Conservation (phyloP, 2,113 vertebrate species). For the Sciurus niger region DNA sequence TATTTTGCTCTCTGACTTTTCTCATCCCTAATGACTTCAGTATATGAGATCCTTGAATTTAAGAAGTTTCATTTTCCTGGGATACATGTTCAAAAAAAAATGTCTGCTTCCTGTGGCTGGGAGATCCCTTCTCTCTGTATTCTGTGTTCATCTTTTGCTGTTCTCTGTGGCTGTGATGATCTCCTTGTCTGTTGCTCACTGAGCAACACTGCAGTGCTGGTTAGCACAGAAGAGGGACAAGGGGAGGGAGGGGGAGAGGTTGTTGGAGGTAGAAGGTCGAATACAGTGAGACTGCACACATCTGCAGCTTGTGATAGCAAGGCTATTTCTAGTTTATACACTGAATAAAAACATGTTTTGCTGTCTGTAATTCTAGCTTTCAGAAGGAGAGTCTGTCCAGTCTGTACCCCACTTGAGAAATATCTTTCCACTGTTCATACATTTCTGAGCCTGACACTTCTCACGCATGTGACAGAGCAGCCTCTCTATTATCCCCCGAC, state of each 20-base stretch:
- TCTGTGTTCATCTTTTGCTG: background rate
- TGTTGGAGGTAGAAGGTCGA: background rate
- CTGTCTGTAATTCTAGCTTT: background rate
- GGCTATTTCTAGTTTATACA: background rate
- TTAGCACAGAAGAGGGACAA: background rate
- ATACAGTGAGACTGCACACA: background rate
- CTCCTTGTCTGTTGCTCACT: background rate
- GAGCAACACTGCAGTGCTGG: accelerated
- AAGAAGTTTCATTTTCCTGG: background rate
- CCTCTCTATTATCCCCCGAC: background rate
- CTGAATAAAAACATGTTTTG: conserved; percentile 22
- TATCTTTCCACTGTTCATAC: background rate
- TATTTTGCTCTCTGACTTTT: conserved; percentile 29
- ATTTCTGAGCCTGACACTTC: background rate
- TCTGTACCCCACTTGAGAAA: background rate
- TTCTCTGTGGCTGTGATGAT: background rate
- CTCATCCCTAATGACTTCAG: background rate
- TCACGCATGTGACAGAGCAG: background rate
- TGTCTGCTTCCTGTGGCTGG: background rate
- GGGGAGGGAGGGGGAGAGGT: background rate
- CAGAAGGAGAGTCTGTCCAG: background rate
- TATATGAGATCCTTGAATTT: background rate
- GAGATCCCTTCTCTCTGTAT: background rate
- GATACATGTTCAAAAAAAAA: background rate
- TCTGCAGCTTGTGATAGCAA: background rate